Conservation (phyloP, 2,113 vertebrate species). For the Aythya baeri region DNA sequence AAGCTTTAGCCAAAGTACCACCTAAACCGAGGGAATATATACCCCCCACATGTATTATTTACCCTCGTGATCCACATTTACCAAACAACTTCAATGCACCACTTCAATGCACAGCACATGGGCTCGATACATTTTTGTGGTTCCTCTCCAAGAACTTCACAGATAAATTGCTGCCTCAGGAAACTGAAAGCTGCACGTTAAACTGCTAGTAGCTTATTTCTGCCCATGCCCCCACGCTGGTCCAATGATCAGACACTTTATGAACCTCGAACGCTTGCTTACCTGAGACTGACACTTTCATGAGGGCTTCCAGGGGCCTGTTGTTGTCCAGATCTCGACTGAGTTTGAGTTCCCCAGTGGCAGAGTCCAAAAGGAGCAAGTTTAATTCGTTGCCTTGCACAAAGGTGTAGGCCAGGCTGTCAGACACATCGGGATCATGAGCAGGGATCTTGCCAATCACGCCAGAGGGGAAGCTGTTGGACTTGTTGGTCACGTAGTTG, state of each 20-base stretch:
- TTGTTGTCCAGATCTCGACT: constrained; percentile 93
- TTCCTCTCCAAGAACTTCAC: background rate
- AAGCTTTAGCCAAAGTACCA: background rate
- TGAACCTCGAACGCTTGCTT: constrained; percentile 36
- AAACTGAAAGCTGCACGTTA: background rate
- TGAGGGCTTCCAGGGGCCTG: constrained; percentile 90
- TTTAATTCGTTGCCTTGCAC: constrained; percentile 92
- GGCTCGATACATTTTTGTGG: constrained; percentile 6
- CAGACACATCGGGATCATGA: constrained; percentile 92
- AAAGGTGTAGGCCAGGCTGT: constrained; percentile 91
- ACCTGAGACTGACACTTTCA: constrained; percentile 95
- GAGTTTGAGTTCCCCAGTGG: constrained; percentile 91
- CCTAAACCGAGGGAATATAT: background rate
- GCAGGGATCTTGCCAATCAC: constrained; percentile 95
- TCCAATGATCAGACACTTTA: background rate
- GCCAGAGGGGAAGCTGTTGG: constrained; percentile 93
- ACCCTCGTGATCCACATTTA: background rate
- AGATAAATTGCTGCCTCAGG: background rate
- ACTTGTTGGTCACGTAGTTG: constrained; percentile 96
- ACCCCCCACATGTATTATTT: background rate
- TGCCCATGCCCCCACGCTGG: background rate
- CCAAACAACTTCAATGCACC: background rate
- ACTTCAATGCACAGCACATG: constrained; percentile 5
- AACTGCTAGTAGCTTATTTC: background rate
- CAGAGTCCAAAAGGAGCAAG: constrained; percentile 87